phyloP scores from a whole-genome alignment of 2,888 invertebrate genomes.

The Calameuta pallipes region DNA sequence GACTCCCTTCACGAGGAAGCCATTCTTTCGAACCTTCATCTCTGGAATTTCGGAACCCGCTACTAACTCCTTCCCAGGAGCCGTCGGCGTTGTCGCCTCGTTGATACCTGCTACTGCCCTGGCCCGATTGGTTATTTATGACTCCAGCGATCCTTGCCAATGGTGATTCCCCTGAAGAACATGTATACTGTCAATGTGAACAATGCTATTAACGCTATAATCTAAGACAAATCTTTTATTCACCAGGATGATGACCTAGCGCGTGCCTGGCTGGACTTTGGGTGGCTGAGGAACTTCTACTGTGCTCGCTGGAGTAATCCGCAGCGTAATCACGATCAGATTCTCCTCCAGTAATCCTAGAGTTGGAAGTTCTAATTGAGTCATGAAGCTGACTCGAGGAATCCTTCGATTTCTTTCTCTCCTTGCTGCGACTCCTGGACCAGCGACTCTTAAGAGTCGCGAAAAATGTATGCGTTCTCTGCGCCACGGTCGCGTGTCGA shows the following conservation, averaged over 20 bases:
- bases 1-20: neutral
- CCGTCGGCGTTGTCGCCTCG: neutral
- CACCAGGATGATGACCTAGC: constrained; percentile 70
- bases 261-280: constrained; percentile 81
- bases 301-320: constrained; percentile 83
- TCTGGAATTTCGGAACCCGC: neutral
- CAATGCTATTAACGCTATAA: neutral
- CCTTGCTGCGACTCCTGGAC: constrained; percentile 80
- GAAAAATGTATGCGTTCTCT: constrained; percentile 86
- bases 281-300: constrained; percentile 76
- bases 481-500: constrained; percentile 78
- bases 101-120: neutral
- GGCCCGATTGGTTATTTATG: neutral
- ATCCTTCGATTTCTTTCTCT: constrained; percentile 74
- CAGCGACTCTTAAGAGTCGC: constrained; percentile 85
- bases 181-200: neutral
- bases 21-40: neutral
- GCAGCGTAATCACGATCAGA: constrained; percentile 76
- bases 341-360: constrained; percentile 61
- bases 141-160: constrained; percentile 11
- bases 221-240: constrained; percentile 18
- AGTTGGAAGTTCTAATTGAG: constrained; percentile 66
- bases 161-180: neutral
- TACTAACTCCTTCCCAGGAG: neutral
- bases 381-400: constrained; percentile 65